These are phyloP conservation scores for Salminus brasiliensis DNA, from an alignment of 2,113 vertebrate species.

Conservation along the genomic window DNA sequence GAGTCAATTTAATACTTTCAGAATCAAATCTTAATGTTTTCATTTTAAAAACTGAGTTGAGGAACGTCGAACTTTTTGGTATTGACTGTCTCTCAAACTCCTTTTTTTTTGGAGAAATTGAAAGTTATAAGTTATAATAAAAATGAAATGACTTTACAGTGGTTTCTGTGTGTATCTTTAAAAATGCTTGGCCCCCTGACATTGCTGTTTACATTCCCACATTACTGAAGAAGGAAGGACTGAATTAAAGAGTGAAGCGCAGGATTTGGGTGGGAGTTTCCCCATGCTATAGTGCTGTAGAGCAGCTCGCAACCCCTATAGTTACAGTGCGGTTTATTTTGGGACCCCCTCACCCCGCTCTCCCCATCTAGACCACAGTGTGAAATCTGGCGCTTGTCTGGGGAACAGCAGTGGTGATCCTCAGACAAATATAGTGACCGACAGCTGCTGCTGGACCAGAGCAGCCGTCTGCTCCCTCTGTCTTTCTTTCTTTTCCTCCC, in stretches of 20 bases:
- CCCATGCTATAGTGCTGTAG: neutral
- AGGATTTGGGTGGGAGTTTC: neutral
- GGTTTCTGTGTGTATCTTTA: constrained; percentile 53
- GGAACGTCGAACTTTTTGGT: constrained; percentile 72
- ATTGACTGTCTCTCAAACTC: constrained; percentile 75
- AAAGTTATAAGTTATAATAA: constrained; percentile 75
- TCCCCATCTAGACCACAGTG: constrained; percentile 43
- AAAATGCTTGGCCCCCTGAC: neutral
- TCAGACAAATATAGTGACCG: constrained; percentile 67
- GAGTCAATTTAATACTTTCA: constrained; percentile 36
- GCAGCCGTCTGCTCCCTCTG: neutral
- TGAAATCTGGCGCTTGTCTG: constrained; percentile 66
- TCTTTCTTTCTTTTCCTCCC: neutral
- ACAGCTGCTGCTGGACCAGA: constrained; percentile 63
- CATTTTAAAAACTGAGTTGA: constrained; percentile 67
- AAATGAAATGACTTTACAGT: constrained; percentile 68
- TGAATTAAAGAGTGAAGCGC: neutral
- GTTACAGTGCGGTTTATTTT: constrained; percentile 58
- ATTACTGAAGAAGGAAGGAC: neutral
- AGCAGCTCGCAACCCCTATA: neutral
- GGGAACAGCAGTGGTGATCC: constrained; percentile 48
- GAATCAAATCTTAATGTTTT: constrained; percentile 65
- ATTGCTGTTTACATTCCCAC: neutral
- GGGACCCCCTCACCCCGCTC: constrained; percentile 42
- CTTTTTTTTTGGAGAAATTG: constrained; percentile 82